A percentile compares a stretch with the other conserved stretches of the same genome.
phyloP scores from a whole-genome alignment of 2,797 vertebrate species.

The Mastacembelus armatus region DNA sequence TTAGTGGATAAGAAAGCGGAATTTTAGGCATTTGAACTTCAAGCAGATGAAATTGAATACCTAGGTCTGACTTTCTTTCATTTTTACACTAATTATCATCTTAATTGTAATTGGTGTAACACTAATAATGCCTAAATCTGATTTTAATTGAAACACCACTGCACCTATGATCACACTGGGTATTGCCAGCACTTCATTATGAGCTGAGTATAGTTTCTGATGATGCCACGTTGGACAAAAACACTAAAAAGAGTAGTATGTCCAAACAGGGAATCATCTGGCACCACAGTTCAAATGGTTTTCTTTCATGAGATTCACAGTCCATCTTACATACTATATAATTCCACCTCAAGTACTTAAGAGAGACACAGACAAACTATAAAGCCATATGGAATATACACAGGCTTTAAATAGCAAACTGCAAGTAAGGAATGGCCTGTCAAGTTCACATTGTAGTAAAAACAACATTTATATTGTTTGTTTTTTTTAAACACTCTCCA shows the following conservation, averaged over 20 bases:
- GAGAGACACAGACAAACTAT: neutral
- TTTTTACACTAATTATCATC: constrained; percentile 10
- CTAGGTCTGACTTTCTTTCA: constrained; percentile 21
- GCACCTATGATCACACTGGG: neutral
- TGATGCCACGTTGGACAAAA: neutral
- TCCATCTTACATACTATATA: neutral
- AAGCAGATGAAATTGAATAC: constrained; percentile 36
- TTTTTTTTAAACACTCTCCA: no score
- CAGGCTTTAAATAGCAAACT: neutral
- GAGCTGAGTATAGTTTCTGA: neutral
- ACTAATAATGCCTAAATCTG: constrained; percentile 18
- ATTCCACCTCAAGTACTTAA: neutral
- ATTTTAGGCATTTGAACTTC: constrained; percentile 59
- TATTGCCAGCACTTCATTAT: constrained; percentile 4
- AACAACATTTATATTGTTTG: no score
- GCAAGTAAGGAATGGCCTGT: no score
- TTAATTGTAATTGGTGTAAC: constrained; percentile 31
- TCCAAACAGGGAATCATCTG: neutral
- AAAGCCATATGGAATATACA: neutral
- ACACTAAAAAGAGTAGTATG: no score
- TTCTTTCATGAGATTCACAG: neutral
- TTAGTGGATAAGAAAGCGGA: constrained; percentile 51
- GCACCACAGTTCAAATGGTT: neutral
- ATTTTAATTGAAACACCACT: constrained; percentile 31
- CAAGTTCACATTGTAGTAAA: no score